Evolutionary conservation across 35 echinoderm and acorn worm genomes (phyloP), one percentile per base, ranked within the genome.

Genomic region (Patiria miniata): DNA sequence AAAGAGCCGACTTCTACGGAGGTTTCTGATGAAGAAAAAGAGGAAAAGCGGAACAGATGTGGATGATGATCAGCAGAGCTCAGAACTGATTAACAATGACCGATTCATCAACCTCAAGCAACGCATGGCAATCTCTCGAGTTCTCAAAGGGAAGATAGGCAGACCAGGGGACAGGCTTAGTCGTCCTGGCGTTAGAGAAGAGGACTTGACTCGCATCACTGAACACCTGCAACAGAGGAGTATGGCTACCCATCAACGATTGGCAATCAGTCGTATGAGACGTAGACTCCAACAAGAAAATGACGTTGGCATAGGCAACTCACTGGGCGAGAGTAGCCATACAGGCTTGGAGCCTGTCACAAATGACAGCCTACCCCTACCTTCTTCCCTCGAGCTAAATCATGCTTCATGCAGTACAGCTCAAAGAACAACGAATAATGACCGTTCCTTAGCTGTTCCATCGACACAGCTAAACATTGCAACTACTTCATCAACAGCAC

Each of bases 71-170:
- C 61, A 21, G 47, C 39, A 2, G 22, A 68, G 82, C 61, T 91
- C 78, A 26, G 78, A 88, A 54, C 81, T 19, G 65, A 79, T 88
- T n/a, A 85, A 95, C 26, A 91, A 77, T 5, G 93, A 95, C 56
- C 78, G 93, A 61, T 60, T 92, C 37, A 81, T 87, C 21, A 95
- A 91, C 59, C 57, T 95, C 8, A 37, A 85, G 32, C 93, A 95
- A 79, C 80, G 93, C 19, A 65, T 68, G 22, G 93, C 89, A 30
- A 92, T 92, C 36, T 92, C 89, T 30, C 81, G 87, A 76, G 85
- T 88, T 0, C 40, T 95, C 40, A 87, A 82, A 47, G 85, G 87
- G 39, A 82, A 90, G 40, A 91, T 95, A 37, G 81, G 85, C 9
- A 12, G 19, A 68, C 52, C 77, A 17, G 79, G 53, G 34, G 38